A percentile compares a stretch with the other conserved stretches of the same genome.
These are phyloP conservation scores for Florisuga fusca DNA, from an alignment of 2,797 vertebrate species.

Conservation along the genomic window DNA sequence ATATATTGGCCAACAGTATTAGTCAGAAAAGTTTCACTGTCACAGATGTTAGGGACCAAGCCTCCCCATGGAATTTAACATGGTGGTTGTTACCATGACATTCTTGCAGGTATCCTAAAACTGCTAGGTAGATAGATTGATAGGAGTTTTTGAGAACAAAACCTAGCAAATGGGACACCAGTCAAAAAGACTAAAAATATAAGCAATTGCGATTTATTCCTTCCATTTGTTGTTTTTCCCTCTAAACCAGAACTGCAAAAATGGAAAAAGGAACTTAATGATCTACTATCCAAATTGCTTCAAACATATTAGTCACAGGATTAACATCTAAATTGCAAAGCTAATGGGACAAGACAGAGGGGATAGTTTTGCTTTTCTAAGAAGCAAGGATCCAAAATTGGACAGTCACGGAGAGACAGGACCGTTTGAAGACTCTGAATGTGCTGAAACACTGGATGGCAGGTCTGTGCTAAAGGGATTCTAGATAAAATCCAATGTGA, in stretches of 20 bases:
- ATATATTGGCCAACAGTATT: background rate
- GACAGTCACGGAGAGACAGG: background rate
- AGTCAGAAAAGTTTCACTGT: background rate
- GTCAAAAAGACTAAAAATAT: background rate
- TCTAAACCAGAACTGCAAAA: background rate
- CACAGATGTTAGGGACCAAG: background rate
- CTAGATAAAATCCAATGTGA: background rate
- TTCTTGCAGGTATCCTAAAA: background rate
- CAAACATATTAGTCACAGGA: background rate
- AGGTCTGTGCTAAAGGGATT: background rate
- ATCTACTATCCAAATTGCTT: background rate
- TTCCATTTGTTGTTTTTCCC: background rate
- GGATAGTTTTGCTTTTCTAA: background rate
- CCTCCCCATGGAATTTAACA: background rate
- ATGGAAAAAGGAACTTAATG: background rate
- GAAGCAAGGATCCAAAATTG: background rate
- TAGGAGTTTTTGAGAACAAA: background rate
- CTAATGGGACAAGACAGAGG: background rate
- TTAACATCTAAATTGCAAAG: background rate
- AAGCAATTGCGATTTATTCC: background rate
- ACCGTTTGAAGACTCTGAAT: background rate
- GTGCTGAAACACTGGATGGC: background rate
- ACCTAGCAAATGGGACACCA: background rate
- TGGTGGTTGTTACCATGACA: background rate
- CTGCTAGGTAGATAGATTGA: background rate